Evolutionary conservation across 2,888 invertebrate species (phyloP), one percentile per base, ranked within the genome.

Genomic region (Podabrus alpinus): DNA sequence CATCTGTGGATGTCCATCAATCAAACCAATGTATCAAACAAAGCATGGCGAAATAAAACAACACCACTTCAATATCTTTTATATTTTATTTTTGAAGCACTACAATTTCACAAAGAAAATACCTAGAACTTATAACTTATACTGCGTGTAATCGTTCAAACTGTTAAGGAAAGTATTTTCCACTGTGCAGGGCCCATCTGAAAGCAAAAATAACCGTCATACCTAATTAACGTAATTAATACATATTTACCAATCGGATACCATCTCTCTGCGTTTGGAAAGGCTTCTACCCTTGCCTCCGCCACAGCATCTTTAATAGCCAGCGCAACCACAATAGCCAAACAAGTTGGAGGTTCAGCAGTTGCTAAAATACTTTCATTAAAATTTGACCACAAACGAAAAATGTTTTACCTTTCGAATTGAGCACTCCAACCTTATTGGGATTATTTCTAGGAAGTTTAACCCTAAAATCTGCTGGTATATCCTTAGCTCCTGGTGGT

Each of bases 391-490:
- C 10, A n/a, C 13, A 4, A 1, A 29, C 5, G 1, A 5, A 0
- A 17, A 17, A 16, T 10, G 2, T 17, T 60, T 78, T 83, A 92
- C 94, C 92, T 90, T 95, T 95, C 0, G 94, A 94, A 72, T 94
- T 89, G 78, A 94, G 87, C 11, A 94, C 91, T 15, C 94, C 94
- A 10, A 87, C 83, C 0, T 90, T 89, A 85, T 94, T 94, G 10
- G 89, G 87, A 19, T 91, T 89, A 82, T 93, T 92, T 79, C 92
- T 90, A 59, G 91, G 87, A 77, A 95, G 90, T 77, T 92, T 91
- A 4, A 95, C 88, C 77, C 94, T 90, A 94, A 92, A 85, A 85
- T 95, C 93, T 17, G 92, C 90, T 0, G 95, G 94, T 81, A 64
- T 64, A 19, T 64, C 62, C n/a, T 16, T 64, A 19, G 62, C 19